Conservation (phyloP, 2,113 vertebrate genomes). For the Indicator indicator region DNA sequence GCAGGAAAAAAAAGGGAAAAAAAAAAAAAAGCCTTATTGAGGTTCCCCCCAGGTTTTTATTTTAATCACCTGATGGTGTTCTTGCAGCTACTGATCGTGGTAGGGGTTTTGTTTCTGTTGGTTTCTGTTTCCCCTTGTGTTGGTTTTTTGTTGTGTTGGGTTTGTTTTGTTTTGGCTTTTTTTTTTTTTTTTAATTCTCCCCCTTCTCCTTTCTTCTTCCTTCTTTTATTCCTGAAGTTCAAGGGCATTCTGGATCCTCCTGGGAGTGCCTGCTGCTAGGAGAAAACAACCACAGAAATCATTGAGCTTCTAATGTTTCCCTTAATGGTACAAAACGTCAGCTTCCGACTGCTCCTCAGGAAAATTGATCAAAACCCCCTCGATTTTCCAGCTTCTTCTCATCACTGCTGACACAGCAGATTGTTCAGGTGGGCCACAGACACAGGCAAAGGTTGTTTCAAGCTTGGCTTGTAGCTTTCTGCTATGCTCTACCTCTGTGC, state of each 20-base stretch:
- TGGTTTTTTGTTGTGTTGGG: too few relatives aligned
- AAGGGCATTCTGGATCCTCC: background rate
- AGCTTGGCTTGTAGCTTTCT: accelerated
- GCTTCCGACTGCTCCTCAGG: background rate
- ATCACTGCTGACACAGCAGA: background rate
- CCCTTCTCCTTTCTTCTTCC: background rate
- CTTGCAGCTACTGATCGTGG: background rate
- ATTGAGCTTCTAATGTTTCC: background rate
- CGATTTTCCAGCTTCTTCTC: background rate
- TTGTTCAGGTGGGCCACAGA: background rate
- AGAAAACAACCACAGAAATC: background rate
- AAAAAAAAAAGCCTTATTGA: background rate
- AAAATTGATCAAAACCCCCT: background rate
- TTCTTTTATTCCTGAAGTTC: background rate
- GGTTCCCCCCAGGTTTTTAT: background rate
- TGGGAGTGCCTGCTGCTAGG: background rate
- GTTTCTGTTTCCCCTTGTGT: accelerated
- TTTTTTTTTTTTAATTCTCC: background rate
- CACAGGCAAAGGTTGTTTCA: background rate
- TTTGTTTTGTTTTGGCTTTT: background rate
- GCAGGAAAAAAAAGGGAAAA: background rate
- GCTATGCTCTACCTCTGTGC: background rate
- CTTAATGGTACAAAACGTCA: background rate
- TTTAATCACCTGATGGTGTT: background rate
- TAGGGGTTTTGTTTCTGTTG: too few relatives aligned